Base-by-base conservation (phyloP, 1,140 invertebrate species). In the Oncopodura yosiiana region DNA sequence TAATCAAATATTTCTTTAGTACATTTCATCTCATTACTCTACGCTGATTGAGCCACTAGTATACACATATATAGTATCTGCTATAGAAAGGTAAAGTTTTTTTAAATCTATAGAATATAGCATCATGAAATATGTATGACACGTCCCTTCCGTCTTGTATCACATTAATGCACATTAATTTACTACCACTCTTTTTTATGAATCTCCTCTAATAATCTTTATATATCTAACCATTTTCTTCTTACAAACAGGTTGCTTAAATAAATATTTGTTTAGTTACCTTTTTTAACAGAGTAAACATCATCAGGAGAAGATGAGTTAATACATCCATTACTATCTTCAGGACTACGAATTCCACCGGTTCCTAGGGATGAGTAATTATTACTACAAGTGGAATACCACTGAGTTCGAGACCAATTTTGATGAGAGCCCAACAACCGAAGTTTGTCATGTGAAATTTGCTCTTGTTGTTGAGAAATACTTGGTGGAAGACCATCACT, bases 361-460 rank as follows among this genome's bases (percentile, higher is more conserved):
- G 36, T 14, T 11, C 29, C 43, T 8, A 2, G 37, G 18, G 23
- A 24, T 4, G 58, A 53, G 41, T 61, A 61, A 49, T 57, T 54
- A 43, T 56, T 56, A 4, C 37, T 23, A 32, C 53, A 56, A 21
- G 29, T 42, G 24, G 55, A 55, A 36, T 64, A 64, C 62, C 62
- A 64, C 36, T 64, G 62, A 49, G 42, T 49, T 36, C 57, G 42
- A 11, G 61, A 37, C 63, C 63, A 65, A 24, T 46, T 52, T 38
- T 58, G 55, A 37, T 55, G 56, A 32, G 34, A 26, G 4, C 57
- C 57, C 14, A 66, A 48, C 16, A 66, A 54, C 18, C 65, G 58
- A 8, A 66, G 38, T 53, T 66, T 66, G 38, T 66, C 65, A 32
- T 65, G 60, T 9, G 58, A 50, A 19, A 65, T 58, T 43, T 63